Evolutionary conservation across 1,140 invertebrate species (phyloP), one percentile per base, ranked within the genome.

Genomic region (Meloidogyne hapla): DNA sequence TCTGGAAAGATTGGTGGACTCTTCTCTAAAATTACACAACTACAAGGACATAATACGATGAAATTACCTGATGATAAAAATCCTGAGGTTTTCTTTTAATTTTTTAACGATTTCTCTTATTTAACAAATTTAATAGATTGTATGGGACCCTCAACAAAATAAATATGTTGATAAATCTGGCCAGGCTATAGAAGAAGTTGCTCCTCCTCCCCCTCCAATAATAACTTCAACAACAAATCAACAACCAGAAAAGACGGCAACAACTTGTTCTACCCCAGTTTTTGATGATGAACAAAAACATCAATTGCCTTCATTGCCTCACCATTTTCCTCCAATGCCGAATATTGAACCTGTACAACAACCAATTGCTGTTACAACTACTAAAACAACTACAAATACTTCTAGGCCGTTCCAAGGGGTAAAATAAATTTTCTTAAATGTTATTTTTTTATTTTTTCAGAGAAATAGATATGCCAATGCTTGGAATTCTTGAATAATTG

Each of bases 391-490:
- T 21, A 4, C 42, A 1, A n/a, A 23, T 40, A 6, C 18, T 0
- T 10, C 28, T 38, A 21, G 71, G 8, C 40, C 56, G 15, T 73
- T 73, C n/a, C 71, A 73, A 28, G 71, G 71, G 56, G 71, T 73
- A 73, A 10, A 28, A 56, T 15, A 18, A 12, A 40, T 72, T 26
- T 26, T 15, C 63, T 33, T 48, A n/a, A n/a, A n/a, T n/a, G n/a
- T n/a, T n/a, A n/a, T n/a, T n/a, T n/a, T n/a, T n/a, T n/a, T n/a
- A n/a, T 26, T 65, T 64, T 72, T 72, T 61, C 25, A 73, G 71
- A 73, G 40, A 28, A 40, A 61, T 13, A 73, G 71, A 33, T 73
- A 73, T 33, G 71, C 71, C 13, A 73, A 73, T 73, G 71, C 71
- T 42, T 73, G 71, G 71, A 73, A 65, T 73, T 73, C 71, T 2